phyloP scores from a whole-genome alignment of 2,888 invertebrate species.

The Meandrusa payeni region DNA sequence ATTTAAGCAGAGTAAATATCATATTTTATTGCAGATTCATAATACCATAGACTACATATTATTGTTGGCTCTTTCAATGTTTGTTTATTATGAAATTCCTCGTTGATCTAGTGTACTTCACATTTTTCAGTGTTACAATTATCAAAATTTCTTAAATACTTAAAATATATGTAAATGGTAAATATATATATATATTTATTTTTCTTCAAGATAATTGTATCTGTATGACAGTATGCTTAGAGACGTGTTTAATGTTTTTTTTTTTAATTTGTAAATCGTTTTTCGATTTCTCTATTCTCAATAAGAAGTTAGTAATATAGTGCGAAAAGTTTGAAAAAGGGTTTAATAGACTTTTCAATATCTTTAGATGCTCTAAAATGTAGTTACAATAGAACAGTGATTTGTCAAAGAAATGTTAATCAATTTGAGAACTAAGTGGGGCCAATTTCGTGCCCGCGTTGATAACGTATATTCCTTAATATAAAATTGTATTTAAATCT shows the following conservation, averaged over 20 bases:
- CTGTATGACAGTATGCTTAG: constrained; percentile 17
- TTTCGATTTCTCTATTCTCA: constrained; percentile 20
- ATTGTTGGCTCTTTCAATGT: constrained; percentile 23
- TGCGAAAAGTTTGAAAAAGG: constrained; percentile 15
- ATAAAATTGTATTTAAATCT: constrained; percentile 13
- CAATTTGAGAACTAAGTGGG: constrained; percentile 22
- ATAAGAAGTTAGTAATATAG: constrained; percentile 16
- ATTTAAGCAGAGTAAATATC: constrained; percentile 14
- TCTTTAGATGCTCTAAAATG: constrained; percentile 17
- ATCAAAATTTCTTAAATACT: constrained; percentile 16
- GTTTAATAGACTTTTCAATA: constrained; percentile 19
- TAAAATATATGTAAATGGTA: constrained; percentile 12
- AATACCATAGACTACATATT: constrained; percentile 21
- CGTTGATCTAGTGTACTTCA: constrained; percentile 11
- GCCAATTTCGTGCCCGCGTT: constrained; percentile 24
- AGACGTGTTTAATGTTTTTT: constrained; percentile 15
- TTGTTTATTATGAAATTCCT: constrained; percentile 8
- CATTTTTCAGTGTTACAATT: constrained; percentile 20
- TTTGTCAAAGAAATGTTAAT: constrained; percentile 14
- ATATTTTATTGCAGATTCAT: constrained; percentile 21
- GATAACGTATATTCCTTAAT: constrained; percentile 17
- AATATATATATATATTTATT: constrained; percentile 8
- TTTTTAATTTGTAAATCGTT: constrained; percentile 21
- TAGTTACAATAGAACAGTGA: constrained; percentile 22
- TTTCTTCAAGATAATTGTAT: neutral